A percentile compares a stretch with the other conserved stretches of the same genome.
These are phyloP conservation scores for Chymomyza amoena DNA, from an alignment of 2,888 invertebrate genomes.

Conservation along the genomic window DNA sequence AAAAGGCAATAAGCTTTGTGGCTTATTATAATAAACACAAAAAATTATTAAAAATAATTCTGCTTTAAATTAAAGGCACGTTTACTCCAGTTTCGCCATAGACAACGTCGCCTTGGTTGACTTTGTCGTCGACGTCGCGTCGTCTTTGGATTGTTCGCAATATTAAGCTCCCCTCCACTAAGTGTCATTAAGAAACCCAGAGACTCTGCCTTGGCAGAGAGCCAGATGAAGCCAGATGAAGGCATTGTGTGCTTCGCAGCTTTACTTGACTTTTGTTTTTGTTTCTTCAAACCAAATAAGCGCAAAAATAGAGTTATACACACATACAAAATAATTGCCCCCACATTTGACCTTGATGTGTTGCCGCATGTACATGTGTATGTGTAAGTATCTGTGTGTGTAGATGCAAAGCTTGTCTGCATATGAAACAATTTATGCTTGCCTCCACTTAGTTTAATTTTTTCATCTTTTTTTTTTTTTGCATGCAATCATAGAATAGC, in stretches of 20 bases:
- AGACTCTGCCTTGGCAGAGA: slow-evolving; percentile 41
- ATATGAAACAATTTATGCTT: slow-evolving; percentile 44
- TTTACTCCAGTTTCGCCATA: slow-evolving; percentile 67
- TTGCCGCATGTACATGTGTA: not conserved
- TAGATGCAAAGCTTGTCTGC: slow-evolving; percentile 5
- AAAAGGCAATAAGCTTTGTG: slow-evolving; percentile 31
- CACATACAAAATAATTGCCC: slow-evolving; percentile 60
- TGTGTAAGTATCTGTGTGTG: not conserved
- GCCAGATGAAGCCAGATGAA: slow-evolving; percentile 26
- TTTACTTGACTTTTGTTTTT: slow-evolving; percentile 27
- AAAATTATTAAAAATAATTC: slow-evolving; percentile 61
- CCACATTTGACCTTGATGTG: slow-evolving; percentile 5
- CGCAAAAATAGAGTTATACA: slow-evolving; percentile 14
- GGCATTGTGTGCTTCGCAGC: slow-evolving; percentile 46
- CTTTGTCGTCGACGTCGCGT: not conserved
- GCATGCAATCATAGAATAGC: slow-evolving; percentile 66
- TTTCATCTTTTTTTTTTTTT: slow-evolving; percentile 32
- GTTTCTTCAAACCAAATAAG: slow-evolving; percentile 36
- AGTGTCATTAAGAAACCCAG: slow-evolving; percentile 9
- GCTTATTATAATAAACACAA: slow-evolving; percentile 52
- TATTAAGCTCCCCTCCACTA: not conserved
- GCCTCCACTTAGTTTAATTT: not conserved
- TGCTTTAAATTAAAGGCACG: slow-evolving; percentile 57
- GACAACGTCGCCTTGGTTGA: slow-evolving; percentile 27
- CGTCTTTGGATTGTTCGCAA: no score